Conservation (phyloP, 2,888 invertebrate genomes). For the Macrosoma leucophasiata region DNA sequence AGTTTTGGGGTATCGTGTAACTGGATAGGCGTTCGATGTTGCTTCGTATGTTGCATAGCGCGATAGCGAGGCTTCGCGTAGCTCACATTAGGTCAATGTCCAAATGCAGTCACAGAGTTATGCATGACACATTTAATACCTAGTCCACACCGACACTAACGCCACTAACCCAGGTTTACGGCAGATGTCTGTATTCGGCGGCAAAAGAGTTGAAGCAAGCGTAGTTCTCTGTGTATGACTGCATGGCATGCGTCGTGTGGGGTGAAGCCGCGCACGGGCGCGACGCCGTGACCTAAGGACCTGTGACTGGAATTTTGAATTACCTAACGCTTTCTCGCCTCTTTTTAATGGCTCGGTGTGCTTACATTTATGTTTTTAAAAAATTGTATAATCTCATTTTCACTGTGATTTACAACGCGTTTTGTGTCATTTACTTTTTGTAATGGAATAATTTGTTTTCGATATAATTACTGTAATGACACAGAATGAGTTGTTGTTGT, state of each 20-base stretch:
- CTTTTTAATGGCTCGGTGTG: conserved; percentile 70
- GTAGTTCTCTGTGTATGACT: conserved; percentile 31
- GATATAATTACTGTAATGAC: conserved; percentile 17
- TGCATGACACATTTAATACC: conserved; percentile 45
- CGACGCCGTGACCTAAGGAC: conserved; percentile 27
- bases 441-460: conserved; percentile 12
- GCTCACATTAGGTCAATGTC: conserved; percentile 47
- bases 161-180: conserved; percentile 27
- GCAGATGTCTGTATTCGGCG: conserved; percentile 59
- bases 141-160: conserved; percentile 30
- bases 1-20: conserved; percentile 20
- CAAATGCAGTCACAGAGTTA: conserved; percentile 61
- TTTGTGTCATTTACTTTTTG: conserved; percentile 18
- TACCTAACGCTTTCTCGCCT: conserved; percentile 67
- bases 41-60: conserved; percentile 53
- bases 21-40: conserved; percentile 40
- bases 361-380: conserved; percentile 52
- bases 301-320: conserved; percentile 70
- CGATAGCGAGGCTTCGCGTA: conserved; percentile 52
- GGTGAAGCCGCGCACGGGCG: conserved; percentile 21
- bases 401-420: conserved; percentile 19
- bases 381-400: conserved; percentile 28
- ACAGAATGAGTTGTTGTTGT: conserved; percentile 22
- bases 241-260: conserved; percentile 45
- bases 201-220: conserved; percentile 22